These are phyloP conservation scores for Parotocinclus haroldoi DNA, from an alignment of 2,797 vertebrate genomes.

Conservation along the genomic window DNA sequence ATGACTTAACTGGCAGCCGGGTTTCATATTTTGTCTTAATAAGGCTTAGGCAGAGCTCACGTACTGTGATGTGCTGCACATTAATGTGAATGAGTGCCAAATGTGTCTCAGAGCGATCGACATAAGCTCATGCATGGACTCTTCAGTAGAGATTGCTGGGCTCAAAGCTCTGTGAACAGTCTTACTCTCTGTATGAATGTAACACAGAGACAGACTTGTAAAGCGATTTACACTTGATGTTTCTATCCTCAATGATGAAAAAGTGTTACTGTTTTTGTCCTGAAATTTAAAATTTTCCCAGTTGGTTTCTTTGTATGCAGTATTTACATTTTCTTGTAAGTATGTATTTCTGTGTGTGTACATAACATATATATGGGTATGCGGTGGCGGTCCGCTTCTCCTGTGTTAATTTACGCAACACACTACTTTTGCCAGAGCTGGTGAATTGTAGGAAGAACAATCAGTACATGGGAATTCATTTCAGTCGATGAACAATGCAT, in stretches of 20 bases:
- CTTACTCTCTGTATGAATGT: slow-evolving; percentile 57
- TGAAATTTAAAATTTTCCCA: slow-evolving; percentile 56
- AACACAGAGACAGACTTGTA: slow-evolving; percentile 52
- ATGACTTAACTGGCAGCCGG: slow-evolving; percentile 36
- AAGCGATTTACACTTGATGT: slow-evolving; percentile 60
- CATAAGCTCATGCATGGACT: slow-evolving; percentile 52
- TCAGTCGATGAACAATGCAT: slow-evolving; percentile 39
- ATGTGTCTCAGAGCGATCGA: slow-evolving; percentile 52
- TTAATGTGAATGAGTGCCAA: slow-evolving; percentile 71
- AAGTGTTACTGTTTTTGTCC: slow-evolving; percentile 58
- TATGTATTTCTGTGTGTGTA: slow-evolving; percentile 64
- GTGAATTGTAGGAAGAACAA: slow-evolving; percentile 54
- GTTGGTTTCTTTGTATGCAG: slow-evolving; percentile 57
- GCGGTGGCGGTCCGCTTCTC: slow-evolving; percentile 64
- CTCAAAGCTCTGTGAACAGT: slow-evolving; percentile 49
- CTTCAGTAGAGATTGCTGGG: slow-evolving; percentile 50
- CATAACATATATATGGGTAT: slow-evolving; percentile 61
- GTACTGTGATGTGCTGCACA: slow-evolving; percentile 64
- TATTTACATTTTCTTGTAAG: slow-evolving; percentile 59
- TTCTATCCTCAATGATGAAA: slow-evolving; percentile 58
- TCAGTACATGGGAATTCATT: slow-evolving; percentile 52
- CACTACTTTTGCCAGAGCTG: slow-evolving; percentile 61
- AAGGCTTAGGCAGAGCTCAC: slow-evolving; percentile 60
- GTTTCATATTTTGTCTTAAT: slow-evolving; percentile 47
- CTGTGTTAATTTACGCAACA: slow-evolving; percentile 61